These are phyloP conservation scores for Coenobita brevimanus DNA, from an alignment of 1,140 invertebrate species.

Conservation along the genomic window DNA sequence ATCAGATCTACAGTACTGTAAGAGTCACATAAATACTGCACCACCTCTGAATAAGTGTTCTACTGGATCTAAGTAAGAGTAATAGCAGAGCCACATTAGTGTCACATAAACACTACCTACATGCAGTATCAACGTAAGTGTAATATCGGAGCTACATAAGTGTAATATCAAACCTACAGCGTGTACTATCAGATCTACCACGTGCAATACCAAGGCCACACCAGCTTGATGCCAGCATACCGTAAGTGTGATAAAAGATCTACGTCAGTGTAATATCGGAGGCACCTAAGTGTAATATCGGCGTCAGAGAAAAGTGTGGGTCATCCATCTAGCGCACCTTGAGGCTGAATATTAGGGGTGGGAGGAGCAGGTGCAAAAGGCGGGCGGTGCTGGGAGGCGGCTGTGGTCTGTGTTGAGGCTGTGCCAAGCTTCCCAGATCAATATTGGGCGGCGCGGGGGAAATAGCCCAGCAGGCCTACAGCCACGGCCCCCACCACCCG, in stretches of 20 bases:
- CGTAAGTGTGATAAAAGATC: no score
- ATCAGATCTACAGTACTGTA: no score
- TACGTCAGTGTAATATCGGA: not conserved
- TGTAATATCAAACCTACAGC: no score
- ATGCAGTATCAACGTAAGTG: no score
- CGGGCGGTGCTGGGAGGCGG: not conserved
- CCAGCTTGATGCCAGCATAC: no score
- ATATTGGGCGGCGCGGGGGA: constrained; percentile 56
- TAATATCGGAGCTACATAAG: no score
- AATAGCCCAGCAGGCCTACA: constrained; percentile 57
- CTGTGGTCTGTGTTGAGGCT: constrained; percentile 38
- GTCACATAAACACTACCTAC: no score
- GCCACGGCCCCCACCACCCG: not conserved
- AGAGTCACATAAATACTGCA: no score
- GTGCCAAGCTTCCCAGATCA: constrained; percentile 52
- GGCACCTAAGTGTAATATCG: not conserved
- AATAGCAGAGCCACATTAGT: no score
- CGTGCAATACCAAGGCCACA: not conserved
- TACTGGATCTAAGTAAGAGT: no score
- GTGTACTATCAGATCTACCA: no score
- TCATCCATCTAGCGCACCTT: constrained; percentile 22
- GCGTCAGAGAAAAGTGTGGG: not conserved
- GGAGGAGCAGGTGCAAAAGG: constrained; percentile 52
- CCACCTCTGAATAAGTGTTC: no score
- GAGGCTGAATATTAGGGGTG: constrained; percentile 24